phyloP scores from a whole-genome alignment of 2,797 vertebrate genomes.

The Takifugu ocellatus region DNA sequence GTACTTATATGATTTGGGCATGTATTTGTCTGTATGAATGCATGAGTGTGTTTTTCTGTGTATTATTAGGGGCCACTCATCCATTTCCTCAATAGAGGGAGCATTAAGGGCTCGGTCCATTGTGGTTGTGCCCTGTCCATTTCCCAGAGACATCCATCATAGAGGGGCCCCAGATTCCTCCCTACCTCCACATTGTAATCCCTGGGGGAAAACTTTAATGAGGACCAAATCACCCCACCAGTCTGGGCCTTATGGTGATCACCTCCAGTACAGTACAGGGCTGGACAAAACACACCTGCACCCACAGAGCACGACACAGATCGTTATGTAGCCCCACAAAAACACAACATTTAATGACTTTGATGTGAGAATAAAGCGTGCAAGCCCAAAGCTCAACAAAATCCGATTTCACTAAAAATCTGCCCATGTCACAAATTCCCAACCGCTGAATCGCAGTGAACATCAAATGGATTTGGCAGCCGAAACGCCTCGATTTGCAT shows the following conservation, averaged over 20 bases:
- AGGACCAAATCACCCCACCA: conserved; percentile 70
- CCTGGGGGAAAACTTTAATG: conserved; percentile 74
- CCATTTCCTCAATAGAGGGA: conserved; percentile 64
- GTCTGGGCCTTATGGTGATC: conserved; percentile 77
- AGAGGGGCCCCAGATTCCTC: conserved; percentile 46
- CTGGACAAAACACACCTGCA: conserved; percentile 63
- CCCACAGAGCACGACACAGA: conserved; percentile 32
- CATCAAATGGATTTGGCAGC: conserved; percentile 36
- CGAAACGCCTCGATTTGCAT: conserved; percentile 53
- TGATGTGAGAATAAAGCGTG: too few relatives aligned
- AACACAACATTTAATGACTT: background rate
- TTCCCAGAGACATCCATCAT: conserved; percentile 82
- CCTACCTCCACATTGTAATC: conserved; percentile 24
- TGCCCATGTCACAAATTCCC: conserved; percentile 11
- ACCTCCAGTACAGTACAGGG: conserved; percentile 56
- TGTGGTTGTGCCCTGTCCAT: conserved; percentile 77
- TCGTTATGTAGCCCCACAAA: background rate
- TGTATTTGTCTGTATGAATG: conserved; percentile 33
- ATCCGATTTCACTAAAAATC: conserved; percentile 15
- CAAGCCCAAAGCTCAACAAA: background rate
- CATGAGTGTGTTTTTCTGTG: conserved; percentile 39
- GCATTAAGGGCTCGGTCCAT: conserved; percentile 70
- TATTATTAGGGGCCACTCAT: conserved; percentile 51
- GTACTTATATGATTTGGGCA: conserved; percentile 28
- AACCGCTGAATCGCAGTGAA: conserved; percentile 23